Conservation (phyloP, 2,888 invertebrate species). For the Germaria angustata region DNA sequence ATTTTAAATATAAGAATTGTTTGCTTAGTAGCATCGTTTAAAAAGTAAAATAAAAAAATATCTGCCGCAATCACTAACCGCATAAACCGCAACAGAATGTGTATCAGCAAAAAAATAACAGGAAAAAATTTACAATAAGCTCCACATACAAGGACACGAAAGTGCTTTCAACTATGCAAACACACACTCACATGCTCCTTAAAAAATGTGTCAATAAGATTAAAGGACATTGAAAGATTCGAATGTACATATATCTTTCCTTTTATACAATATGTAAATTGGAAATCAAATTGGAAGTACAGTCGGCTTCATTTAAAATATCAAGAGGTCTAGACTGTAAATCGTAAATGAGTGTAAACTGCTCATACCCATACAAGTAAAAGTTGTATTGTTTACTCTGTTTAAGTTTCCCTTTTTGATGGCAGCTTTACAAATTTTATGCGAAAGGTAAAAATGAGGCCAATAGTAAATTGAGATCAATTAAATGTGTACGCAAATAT, state of each 20-base stretch:
- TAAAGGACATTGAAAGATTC: slow-evolving; percentile 33
- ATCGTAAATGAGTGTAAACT: background rate
- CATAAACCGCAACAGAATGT: slow-evolving; percentile 43
- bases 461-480: slow-evolving; percentile 2
- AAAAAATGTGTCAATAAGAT: slow-evolving; percentile 49
- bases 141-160: background rate
- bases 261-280: slow-evolving; percentile 28
- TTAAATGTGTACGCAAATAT: background rate
- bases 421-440: background rate
- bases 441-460: background rate
- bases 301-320: background rate
- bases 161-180: background rate
- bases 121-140: background rate
- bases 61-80: slow-evolving; percentile 57
- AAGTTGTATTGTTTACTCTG: background rate
- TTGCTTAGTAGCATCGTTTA: slow-evolving; percentile 61
- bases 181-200: background rate
- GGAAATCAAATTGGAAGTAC: background rate
- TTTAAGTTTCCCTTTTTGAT: background rate
- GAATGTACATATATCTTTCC: background rate
- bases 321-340: slow-evolving; percentile 37
- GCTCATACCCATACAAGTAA: background rate
- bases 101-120: slow-evolving; percentile 27
- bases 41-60: slow-evolving; percentile 17
- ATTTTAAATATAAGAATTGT: slow-evolving; percentile 62